Conservation (phyloP, 64 coral and sea anemone genomes). For the Stichodactyla helianthus region DNA sequence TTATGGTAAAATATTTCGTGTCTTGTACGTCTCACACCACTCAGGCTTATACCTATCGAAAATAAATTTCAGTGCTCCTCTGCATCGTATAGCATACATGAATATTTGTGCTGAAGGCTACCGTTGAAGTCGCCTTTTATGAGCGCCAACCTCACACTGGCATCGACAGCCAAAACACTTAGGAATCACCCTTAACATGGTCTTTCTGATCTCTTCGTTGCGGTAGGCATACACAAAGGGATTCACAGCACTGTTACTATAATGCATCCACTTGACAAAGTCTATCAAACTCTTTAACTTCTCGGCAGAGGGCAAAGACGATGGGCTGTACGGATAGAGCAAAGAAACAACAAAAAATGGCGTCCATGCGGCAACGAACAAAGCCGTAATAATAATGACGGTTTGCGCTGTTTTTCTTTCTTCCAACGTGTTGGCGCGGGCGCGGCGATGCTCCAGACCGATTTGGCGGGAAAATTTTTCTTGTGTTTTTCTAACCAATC, state of each 20-base stretch:
- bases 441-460: not conserved
- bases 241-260: conserved; percentile 79
- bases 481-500: conserved; percentile 8
- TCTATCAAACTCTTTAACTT: conserved; percentile 21
- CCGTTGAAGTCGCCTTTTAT: not conserved
- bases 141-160: not conserved
- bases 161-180: not conserved
- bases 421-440: not conserved
- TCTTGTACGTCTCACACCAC: too few relatives aligned
- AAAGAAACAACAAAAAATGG: conserved; percentile 47
- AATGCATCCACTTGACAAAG: conserved; percentile 97
- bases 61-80: too few relatives aligned
- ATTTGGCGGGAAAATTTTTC: not conserved
- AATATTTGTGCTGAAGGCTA: not conserved
- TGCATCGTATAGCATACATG: too few relatives aligned
- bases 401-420: conserved; percentile 35
- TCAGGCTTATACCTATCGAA: too few relatives aligned
- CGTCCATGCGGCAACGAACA: conserved; percentile 42
- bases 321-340: conserved; percentile 8
- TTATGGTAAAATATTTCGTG: too few relatives aligned
- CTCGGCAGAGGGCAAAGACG: not conserved
- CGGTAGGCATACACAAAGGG: conserved; percentile 79
- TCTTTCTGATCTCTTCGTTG: conserved; percentile 61
- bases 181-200: conserved; percentile 34
- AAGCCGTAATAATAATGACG: conserved; percentile 13